Evolutionary conservation across 2,797 vertebrate genomes (phyloP).

Genomic region (Coendou prehensilis): DNA sequence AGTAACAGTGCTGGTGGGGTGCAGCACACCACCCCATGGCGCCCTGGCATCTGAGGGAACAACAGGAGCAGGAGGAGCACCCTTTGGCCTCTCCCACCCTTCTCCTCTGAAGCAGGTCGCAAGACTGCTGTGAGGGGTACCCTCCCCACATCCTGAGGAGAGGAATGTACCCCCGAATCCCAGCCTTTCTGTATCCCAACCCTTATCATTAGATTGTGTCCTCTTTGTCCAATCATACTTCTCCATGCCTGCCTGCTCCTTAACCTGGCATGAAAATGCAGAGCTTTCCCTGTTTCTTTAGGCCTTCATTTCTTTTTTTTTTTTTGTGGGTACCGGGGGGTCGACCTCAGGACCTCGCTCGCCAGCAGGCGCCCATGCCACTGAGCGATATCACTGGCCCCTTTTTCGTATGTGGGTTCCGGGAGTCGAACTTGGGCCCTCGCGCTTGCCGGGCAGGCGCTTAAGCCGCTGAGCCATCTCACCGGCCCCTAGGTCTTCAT

Average conservation of each 20-base stretch:
- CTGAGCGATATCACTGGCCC: no score
- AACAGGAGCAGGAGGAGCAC: not conserved
- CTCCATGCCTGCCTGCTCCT: not conserved
- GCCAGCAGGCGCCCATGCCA: no score
- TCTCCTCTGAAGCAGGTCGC: not conserved
- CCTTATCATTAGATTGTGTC: no score
- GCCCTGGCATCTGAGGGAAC: not conserved
- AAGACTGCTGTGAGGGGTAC: not conserved
- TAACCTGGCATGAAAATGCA: not conserved
- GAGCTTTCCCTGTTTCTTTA: not conserved
- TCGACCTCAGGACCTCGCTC: no score
- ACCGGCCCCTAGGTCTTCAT: not conserved
- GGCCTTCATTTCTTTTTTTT: not conserved
- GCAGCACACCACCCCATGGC: not conserved
- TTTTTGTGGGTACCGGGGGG: no score
- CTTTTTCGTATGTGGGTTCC: no score
- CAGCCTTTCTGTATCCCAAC: not conserved
- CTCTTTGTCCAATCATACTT: not conserved
- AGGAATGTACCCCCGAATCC: not conserved
- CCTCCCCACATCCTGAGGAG: not conserved
- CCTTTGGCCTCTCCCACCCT: not conserved
- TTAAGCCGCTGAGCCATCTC: no score
- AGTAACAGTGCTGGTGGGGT: not conserved
- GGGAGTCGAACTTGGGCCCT: no score
- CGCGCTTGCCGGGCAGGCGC: no score